phyloP scores from a whole-genome alignment of 2,113 vertebrate species.

The Anhinga anhinga region DNA sequence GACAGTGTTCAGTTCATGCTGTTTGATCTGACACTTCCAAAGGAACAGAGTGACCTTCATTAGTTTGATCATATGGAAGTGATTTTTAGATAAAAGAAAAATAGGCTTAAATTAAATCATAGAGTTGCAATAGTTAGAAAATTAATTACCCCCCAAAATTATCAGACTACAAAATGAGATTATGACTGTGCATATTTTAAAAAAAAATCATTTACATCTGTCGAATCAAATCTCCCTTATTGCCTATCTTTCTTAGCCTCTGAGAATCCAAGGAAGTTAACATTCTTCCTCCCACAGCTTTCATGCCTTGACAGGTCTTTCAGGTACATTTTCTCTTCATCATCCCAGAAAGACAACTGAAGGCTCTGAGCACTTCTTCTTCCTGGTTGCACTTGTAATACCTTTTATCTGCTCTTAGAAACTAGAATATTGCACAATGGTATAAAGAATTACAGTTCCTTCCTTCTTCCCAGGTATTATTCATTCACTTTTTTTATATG shows the following conservation, averaged over 20 bases:
- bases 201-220: not conserved
- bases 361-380: not conserved
- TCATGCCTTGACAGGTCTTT: not conserved
- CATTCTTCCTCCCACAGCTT: not conserved
- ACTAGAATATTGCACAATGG: not conserved
- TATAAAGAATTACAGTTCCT: not conserved
- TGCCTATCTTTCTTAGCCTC: not conserved
- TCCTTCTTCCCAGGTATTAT: not conserved
- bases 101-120: not conserved
- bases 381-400: not conserved
- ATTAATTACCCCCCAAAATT: not conserved
- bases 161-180: not conserved
- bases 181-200: not conserved
- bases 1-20: constrained; percentile 29
- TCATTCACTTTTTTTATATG: not conserved
- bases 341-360: not conserved
- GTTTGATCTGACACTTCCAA: constrained; percentile 49
- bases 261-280: not conserved
- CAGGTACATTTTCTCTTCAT: not conserved
- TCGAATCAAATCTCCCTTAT: not conserved
- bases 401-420: not conserved
- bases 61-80: not conserved
- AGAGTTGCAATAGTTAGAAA: not conserved
- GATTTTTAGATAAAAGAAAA: constrained; percentile 30
- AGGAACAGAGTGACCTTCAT: constrained; percentile 30